These are phyloP conservation scores for Drosophila tani DNA, from an alignment of 1,140 invertebrate genomes.

Conservation along the genomic window DNA sequence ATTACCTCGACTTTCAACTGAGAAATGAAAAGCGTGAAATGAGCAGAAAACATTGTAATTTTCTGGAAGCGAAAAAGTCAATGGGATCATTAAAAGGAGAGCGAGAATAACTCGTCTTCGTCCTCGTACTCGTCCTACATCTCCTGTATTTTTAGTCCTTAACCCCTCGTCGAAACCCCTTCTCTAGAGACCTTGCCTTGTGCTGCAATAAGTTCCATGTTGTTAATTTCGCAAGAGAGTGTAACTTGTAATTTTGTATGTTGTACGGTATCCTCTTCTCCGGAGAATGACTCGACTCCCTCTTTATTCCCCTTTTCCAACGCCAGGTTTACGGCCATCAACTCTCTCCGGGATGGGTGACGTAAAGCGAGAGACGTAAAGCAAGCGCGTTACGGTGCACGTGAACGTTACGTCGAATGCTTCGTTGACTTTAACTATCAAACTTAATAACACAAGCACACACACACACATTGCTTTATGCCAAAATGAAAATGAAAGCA, in stretches of 20 bases:
- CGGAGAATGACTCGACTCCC: slow-evolving; percentile 10
- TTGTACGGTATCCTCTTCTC: slow-evolving; percentile 49
- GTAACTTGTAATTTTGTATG: slow-evolving; percentile 81
- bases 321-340: slow-evolving; percentile 62
- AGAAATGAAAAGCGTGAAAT: slow-evolving; percentile 22
- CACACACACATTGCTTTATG: slow-evolving; percentile 25
- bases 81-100: slow-evolving; percentile 47
- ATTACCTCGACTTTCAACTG: not conserved
- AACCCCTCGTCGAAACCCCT: not conserved
- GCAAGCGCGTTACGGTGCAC: slow-evolving; percentile 64
- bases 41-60: slow-evolving; percentile 49
- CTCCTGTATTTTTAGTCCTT: not conserved
- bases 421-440: slow-evolving; percentile 76
- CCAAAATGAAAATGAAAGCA: slow-evolving; percentile 31
- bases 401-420: slow-evolving; percentile 75
- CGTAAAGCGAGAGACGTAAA: slow-evolving; percentile 69
- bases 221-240: slow-evolving; percentile 83
- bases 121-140: not conserved
- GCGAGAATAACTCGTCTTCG: not conserved
- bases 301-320: slow-evolving; percentile 4
- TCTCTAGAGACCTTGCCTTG: not conserved
- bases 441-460: slow-evolving; percentile 49
- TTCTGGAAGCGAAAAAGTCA: slow-evolving; percentile 62
- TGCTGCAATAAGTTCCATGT: slow-evolving; percentile 79
- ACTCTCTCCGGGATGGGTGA: slow-evolving; percentile 47